Percentiles rank a stretch among this genome's conserved stretches.
phyloP scores from a whole-genome alignment of 2,888 invertebrate genomes.

The Andrena praecox region DNA sequence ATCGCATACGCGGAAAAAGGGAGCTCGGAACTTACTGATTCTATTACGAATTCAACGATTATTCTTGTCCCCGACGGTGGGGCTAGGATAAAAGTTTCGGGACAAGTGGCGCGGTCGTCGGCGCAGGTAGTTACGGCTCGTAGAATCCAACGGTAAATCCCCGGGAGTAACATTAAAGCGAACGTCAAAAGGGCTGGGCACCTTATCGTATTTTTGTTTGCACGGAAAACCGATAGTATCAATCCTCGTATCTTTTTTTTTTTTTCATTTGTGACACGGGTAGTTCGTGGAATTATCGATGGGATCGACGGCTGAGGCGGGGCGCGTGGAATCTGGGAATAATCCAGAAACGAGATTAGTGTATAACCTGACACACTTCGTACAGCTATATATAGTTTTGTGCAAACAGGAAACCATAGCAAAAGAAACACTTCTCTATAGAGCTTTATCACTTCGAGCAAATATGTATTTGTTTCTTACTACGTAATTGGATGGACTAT shows the following conservation, averaged over 20 bases:
- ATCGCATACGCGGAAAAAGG: not conserved
- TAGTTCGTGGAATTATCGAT: constrained; percentile 25
- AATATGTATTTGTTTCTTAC: not conserved
- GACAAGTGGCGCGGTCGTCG: constrained; percentile 8
- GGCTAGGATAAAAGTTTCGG: constrained; percentile 2
- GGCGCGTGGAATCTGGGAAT: constrained; percentile 7
- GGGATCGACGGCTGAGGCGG: not conserved
- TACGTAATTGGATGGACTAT: not conserved
- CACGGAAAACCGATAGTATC: constrained; percentile 53
- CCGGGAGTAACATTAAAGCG: constrained; percentile 18
- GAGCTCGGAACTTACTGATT: no score
- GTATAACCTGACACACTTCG: not conserved
- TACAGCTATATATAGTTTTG: not conserved
- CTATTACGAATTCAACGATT: not conserved
- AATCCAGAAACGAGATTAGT: not conserved
- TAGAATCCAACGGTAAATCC: constrained; percentile 52
- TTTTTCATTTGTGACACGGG: constrained; percentile 1
- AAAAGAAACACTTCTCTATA: no score
- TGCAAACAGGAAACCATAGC: not conserved
- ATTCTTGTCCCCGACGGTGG: not conserved
- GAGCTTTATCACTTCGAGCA: no score
- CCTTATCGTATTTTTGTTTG: constrained; percentile 63
- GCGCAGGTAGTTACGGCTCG: constrained; percentile 1
- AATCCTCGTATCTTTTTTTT: constrained; percentile 29
- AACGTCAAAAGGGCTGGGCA: constrained; percentile 53